phyloP scores from a whole-genome alignment of 2,113 vertebrate species.

The Ia io region DNA sequence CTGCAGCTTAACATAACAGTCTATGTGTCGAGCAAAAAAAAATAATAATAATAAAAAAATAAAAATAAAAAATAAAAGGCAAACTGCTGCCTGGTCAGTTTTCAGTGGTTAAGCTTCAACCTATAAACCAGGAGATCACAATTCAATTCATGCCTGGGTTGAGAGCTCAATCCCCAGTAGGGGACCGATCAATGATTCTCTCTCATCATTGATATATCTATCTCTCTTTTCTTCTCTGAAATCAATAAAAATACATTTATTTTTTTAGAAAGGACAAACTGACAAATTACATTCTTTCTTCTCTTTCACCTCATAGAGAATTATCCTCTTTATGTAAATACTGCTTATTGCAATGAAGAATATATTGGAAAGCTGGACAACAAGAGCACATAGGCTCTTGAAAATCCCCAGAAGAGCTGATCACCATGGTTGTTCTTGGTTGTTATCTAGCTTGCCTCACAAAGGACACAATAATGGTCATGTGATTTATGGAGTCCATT shows the following conservation, averaged over 20 bases:
- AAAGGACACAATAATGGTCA: background rate
- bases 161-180: too few species aligned
- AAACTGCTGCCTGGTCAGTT: too few species aligned
- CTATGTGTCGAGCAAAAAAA: constrained; percentile 36
- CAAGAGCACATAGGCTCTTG: constrained; percentile 8
- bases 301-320: constrained; percentile 50
- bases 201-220: too few species aligned
- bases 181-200: too few species aligned
- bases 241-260: too few species aligned
- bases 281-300: constrained; percentile 73
- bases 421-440: background rate
- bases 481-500: background rate
- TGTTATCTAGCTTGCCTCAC: background rate
- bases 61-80: too few species aligned
- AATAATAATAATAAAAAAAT: too few species aligned
- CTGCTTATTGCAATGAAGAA: constrained; percentile 68
- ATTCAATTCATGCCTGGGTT: too few species aligned
- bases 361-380: background rate
- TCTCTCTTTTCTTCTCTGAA: too few species aligned
- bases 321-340: constrained; percentile 76
- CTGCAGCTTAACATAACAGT: constrained; percentile 29
- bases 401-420: constrained; percentile 31
- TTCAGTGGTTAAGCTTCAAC: too few species aligned
- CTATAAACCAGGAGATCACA: too few species aligned
- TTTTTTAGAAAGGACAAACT: constrained; percentile 56